phyloP scores from a whole-genome alignment of 2,113 vertebrate genomes.

The Isichthys henryi region DNA sequence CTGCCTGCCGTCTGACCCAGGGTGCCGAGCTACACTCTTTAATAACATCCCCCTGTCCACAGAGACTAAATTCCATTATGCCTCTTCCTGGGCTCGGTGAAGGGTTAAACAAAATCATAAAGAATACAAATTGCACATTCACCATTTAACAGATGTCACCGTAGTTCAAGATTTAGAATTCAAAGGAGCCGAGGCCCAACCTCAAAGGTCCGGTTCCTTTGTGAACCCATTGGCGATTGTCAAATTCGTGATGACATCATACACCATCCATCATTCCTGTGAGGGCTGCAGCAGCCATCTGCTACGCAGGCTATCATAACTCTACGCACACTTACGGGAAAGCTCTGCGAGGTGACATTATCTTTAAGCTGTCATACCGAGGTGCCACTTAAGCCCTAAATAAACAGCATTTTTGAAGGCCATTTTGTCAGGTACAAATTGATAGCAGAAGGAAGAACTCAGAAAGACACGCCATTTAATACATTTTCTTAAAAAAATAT shows the following conservation, averaged over 20 bases:
- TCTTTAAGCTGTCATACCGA: slow-evolving; percentile 63
- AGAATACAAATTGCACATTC: slow-evolving; percentile 84
- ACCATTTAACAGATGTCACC: slow-evolving; percentile 83
- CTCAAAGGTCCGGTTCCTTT: slow-evolving; percentile 73
- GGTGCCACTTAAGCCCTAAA: slow-evolving; percentile 41
- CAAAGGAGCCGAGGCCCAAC: slow-evolving; percentile 72
- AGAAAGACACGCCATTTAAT: neutral
- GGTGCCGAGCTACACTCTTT: slow-evolving; percentile 63
- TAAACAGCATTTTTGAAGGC: slow-evolving; percentile 24
- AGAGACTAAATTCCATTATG: slow-evolving; percentile 73
- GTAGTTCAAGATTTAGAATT: slow-evolving; percentile 80
- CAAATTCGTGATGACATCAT: slow-evolving; percentile 93
- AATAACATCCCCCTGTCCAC: slow-evolving; percentile 67
- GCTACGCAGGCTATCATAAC: slow-evolving; percentile 75
- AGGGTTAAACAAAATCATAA: slow-evolving; percentile 77
- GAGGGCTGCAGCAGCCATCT: slow-evolving; percentile 82
- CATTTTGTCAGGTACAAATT: slow-evolving; percentile 22
- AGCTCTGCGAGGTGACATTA: slow-evolving; percentile 64
- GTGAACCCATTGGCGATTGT: slow-evolving; percentile 65
- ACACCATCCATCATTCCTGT: slow-evolving; percentile 82
- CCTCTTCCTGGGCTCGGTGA: slow-evolving; percentile 57
- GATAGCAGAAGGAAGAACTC: slow-evolving; percentile 14
- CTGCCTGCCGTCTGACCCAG: slow-evolving; percentile 49
- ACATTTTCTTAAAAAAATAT: neutral
- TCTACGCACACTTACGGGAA: slow-evolving; percentile 68